Evolutionary conservation across 2,113 vertebrate genomes (phyloP).

Genomic region (Psittacus erithacus): DNA sequence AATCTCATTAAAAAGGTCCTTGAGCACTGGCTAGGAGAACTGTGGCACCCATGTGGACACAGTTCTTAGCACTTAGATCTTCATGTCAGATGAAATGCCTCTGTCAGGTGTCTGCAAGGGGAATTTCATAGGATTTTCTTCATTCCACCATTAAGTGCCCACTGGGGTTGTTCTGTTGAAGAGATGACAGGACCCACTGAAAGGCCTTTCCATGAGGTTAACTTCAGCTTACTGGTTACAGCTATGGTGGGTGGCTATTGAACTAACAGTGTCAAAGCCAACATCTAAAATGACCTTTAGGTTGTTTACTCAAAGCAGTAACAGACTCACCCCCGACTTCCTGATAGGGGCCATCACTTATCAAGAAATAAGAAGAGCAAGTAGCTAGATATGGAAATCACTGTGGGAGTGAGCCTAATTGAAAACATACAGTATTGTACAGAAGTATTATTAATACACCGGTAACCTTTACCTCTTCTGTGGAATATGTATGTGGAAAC

Average conservation of each 20-base stretch:
- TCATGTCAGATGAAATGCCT: neutral
- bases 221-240: neutral
- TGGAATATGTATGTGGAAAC: conserved; percentile 7
- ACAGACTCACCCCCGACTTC: conserved; percentile 65
- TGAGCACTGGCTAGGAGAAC: neutral
- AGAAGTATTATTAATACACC: neutral
- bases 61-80: neutral
- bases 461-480: conserved; percentile 35
- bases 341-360: conserved; percentile 59
- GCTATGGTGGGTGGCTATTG: conserved; percentile 46
- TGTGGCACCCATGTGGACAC: neutral
- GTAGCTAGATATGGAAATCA: conserved; percentile 64
- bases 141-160: neutral
- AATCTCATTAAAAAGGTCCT: neutral
- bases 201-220: conserved; percentile 37
- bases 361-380: conserved; percentile 67
- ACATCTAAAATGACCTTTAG: conserved; percentile 70
- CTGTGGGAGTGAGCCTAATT: conserved; percentile 60
- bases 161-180: neutral
- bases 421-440: neutral
- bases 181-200: neutral
- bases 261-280: conserved; percentile 56
- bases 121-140: neutral
- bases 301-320: conserved; percentile 67
- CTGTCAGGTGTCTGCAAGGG: neutral